These are phyloP conservation scores for Lutjanus erythropterus DNA, from an alignment of 2,113 vertebrate genomes.

Conservation along the genomic window DNA sequence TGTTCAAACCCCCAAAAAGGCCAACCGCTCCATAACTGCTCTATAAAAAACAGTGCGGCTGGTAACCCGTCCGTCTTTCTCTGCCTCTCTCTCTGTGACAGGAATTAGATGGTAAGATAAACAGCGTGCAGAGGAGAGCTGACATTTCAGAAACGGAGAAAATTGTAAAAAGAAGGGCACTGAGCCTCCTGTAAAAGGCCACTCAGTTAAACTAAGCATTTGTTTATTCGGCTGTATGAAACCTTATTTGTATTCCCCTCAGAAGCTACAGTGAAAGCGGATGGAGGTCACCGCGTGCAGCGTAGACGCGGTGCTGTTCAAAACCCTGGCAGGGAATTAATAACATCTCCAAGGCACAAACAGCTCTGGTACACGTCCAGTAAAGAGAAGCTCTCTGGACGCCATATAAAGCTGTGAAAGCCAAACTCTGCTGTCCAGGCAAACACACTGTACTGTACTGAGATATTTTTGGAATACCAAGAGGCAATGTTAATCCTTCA, in stretches of 20 bases:
- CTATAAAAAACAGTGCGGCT: slow-evolving; percentile 68
- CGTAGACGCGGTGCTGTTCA: slow-evolving; percentile 7
- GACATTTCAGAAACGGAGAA: slow-evolving; percentile 78
- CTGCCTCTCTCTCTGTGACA: slow-evolving; percentile 48
- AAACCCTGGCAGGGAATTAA: slow-evolving; percentile 33
- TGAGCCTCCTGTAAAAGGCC: slow-evolving; percentile 75
- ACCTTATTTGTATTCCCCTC: slow-evolving; percentile 46
- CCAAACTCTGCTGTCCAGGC: neutral
- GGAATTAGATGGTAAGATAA: slow-evolving; percentile 79
- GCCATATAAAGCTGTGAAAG: neutral
- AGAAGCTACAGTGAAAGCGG: slow-evolving; percentile 25
- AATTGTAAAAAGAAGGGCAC: slow-evolving; percentile 71
- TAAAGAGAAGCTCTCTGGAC: neutral
- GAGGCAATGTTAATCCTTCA: neutral
- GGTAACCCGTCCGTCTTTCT: slow-evolving; percentile 57
- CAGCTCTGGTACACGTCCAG: slow-evolving; percentile 3
- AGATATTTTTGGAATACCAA: neutral
- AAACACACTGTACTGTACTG: neutral
- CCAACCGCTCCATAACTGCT: slow-evolving; percentile 73
- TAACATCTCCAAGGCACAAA: slow-evolving; percentile 32
- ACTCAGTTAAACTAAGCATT: slow-evolving; percentile 72
- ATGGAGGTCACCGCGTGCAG: slow-evolving; percentile 36
- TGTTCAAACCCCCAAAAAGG: slow-evolving; percentile 81
- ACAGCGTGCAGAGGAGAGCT: slow-evolving; percentile 69
- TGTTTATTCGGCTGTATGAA: slow-evolving; percentile 68